phyloP scores from a whole-genome alignment of 2,113 vertebrate genomes.

The Columba janthina region DNA sequence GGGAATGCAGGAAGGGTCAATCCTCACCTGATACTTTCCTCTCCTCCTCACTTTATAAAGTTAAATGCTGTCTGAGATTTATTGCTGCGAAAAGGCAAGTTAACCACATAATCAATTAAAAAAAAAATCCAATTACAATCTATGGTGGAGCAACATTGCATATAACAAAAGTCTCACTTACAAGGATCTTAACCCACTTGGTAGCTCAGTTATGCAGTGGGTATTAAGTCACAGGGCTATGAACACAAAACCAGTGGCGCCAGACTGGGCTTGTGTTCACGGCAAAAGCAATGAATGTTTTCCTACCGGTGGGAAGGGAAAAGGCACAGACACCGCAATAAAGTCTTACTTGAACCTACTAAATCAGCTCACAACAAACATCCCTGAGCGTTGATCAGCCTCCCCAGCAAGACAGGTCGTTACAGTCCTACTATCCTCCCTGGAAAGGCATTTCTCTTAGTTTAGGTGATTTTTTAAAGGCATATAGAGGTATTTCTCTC shows the following conservation, averaged over 20 bases:
- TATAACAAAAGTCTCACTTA: constrained; percentile 54
- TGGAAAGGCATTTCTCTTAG: neutral
- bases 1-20: neutral
- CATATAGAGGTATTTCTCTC: neutral
- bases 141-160: neutral
- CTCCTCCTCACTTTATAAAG: constrained; percentile 58
- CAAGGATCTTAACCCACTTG: neutral
- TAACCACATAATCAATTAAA: constrained; percentile 71
- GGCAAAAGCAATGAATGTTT: neutral
- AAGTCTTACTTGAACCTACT: neutral
- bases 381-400: neutral
- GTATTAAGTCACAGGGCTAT: neutral
- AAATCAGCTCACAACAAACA: neutral
- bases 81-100: constrained; percentile 59
- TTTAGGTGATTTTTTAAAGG: neutral
- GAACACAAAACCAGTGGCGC: neutral
- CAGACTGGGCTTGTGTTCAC: neutral
- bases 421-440: neutral
- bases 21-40: constrained; percentile 37
- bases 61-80: constrained; percentile 57
- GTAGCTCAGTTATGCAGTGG: neutral
- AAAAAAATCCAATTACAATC: constrained; percentile 60
- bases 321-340: neutral
- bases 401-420: neutral
- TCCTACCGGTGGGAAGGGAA: neutral